Conservation (phyloP, 2,113 vertebrate species). For the Oceanites oceanicus region DNA sequence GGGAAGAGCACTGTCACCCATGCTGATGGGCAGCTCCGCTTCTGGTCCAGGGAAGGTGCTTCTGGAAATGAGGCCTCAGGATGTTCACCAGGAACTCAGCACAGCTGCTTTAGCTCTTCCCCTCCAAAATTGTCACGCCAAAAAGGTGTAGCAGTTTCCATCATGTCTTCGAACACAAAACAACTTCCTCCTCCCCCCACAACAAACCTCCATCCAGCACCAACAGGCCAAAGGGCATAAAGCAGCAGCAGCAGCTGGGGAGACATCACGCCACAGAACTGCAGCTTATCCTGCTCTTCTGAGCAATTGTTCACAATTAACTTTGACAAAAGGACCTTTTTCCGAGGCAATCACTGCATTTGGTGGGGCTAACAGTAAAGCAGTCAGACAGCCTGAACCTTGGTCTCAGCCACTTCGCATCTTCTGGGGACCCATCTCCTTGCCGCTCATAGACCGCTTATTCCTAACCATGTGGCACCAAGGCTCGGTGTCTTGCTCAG, state of each 20-base stretch:
- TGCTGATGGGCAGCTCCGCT: background rate
- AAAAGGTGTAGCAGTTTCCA: background rate
- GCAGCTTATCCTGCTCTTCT: background rate
- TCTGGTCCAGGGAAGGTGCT: background rate
- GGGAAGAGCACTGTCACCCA: background rate
- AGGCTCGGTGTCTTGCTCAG: accelerated
- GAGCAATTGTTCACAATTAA: background rate
- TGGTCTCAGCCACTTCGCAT: background rate
- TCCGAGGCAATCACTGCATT: background rate
- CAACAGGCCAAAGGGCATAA: background rate
- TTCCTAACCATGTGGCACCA: background rate
- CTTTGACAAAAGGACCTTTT: background rate
- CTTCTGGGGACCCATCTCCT: background rate
- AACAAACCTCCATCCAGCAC: background rate
- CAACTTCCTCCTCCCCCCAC: background rate
- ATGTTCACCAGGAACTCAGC: background rate
- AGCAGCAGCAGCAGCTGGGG: background rate
- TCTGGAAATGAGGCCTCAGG: background rate
- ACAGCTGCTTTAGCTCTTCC: background rate
- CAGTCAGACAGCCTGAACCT: background rate
- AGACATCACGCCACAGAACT: background rate
- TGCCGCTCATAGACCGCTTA: background rate
- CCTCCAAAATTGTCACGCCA: background rate
- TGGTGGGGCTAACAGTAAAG: background rate
- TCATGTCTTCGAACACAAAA: background rate